These are phyloP conservation scores for Hafferia zeledoni DNA, from an alignment of 2,797 vertebrate species.

Conservation along the genomic window DNA sequence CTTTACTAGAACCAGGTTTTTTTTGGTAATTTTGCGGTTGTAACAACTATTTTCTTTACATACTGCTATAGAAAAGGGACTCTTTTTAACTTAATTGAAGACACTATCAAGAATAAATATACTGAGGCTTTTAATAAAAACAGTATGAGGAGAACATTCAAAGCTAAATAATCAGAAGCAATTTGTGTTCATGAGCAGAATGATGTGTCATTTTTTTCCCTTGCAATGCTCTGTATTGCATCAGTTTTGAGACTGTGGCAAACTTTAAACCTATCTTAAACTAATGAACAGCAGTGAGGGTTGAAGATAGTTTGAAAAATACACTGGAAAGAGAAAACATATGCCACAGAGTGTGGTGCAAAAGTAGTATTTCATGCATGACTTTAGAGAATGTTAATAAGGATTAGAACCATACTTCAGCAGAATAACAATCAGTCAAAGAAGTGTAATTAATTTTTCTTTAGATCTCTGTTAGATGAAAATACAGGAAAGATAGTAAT, in stretches of 20 bases:
- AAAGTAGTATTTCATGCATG: constrained; percentile 89
- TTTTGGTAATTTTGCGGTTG: constrained; percentile 77
- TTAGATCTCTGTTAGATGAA: constrained; percentile 78
- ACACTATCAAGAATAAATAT: constrained; percentile 80
- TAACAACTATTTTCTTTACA: constrained; percentile 80
- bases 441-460: constrained; percentile 78
- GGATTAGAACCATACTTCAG: constrained; percentile 88
- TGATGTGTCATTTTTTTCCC: constrained; percentile 64
- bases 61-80: constrained; percentile 75
- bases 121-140: constrained; percentile 78
- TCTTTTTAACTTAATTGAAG: constrained; percentile 80
- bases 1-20: constrained; percentile 81
- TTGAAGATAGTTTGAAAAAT: constrained; percentile 85
- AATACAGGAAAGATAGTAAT: constrained; percentile 63
- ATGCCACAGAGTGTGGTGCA: constrained; percentile 82
- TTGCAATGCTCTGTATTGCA: constrained; percentile 59
- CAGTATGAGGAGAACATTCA: constrained; percentile 77
- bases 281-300: constrained; percentile 83
- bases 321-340: constrained; percentile 90
- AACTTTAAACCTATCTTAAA: constrained; percentile 83
- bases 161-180: constrained; percentile 78
- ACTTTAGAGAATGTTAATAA: constrained; percentile 91
- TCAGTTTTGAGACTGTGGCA: constrained; percentile 77
- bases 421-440: constrained; percentile 83
- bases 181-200: constrained; percentile 75